A percentile compares a stretch with the other conserved stretches of the same genome.
These are phyloP conservation scores for Ceramica pisi DNA, from an alignment of 2,888 invertebrate genomes.

Conservation along the genomic window DNA sequence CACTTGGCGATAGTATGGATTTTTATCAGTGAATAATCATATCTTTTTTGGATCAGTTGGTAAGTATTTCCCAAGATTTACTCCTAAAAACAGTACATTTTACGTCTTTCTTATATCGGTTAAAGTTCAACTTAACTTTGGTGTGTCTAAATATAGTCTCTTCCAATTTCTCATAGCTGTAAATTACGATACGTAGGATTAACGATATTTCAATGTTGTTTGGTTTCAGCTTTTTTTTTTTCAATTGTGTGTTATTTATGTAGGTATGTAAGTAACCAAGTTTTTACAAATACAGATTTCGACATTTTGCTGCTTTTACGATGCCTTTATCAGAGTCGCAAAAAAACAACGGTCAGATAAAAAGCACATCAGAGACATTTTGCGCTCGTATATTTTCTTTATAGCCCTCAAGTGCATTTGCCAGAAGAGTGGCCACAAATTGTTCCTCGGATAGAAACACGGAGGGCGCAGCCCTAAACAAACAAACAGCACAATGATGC, in stretches of 20 bases:
- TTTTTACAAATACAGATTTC: conserved; percentile 29
- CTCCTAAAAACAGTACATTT: not conserved
- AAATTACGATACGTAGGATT: not conserved
- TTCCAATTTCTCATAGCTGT: not conserved
- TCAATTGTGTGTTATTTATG: not conserved
- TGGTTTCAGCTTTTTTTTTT: conserved; percentile 10
- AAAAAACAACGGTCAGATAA: conserved; percentile 32
- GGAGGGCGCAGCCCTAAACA: conserved; percentile 48
- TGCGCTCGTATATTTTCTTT: conserved; percentile 46
- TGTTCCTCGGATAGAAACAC: conserved; percentile 7
- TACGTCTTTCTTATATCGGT: too few relatives aligned
- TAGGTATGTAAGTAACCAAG: not conserved
- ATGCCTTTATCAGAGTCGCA: conserved; percentile 26
- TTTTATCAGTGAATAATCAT: not conserved
- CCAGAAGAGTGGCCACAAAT: conserved; percentile 21
- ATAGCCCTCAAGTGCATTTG: conserved; percentile 49
- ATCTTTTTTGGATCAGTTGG: not conserved
- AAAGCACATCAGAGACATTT: conserved; percentile 32
- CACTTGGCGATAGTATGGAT: not conserved
- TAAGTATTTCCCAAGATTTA: not conserved
- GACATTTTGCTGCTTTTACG: conserved; percentile 33
- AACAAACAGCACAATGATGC: conserved; percentile 53
- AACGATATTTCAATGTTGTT: conserved; percentile 1
- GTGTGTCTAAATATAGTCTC: not conserved
- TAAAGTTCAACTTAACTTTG: not conserved